These are phyloP conservation scores for Hybognathus amarus DNA, from an alignment of 2,797 vertebrate genomes.

Conservation along the genomic window DNA sequence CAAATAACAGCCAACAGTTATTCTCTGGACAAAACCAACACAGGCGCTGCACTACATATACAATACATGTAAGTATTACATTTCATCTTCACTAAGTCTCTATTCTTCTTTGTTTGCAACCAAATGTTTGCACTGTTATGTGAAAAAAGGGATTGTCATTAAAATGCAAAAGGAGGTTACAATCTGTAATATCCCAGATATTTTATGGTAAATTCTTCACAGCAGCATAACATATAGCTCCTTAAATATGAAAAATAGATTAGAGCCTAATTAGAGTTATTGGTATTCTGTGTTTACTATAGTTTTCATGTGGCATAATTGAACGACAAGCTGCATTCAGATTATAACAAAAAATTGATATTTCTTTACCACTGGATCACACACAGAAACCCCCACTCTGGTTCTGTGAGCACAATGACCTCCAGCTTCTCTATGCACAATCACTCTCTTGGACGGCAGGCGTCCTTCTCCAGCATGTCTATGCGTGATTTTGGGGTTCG, in stretches of 20 bases:
- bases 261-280: not conserved
- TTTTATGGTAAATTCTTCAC: not conserved
- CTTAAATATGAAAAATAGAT: not conserved
- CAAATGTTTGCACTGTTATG: not conserved
- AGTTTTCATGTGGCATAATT: not conserved
- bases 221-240: not conserved
- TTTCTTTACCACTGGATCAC: not conserved
- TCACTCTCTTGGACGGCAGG: constrained; percentile 73
- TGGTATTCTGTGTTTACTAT: not conserved
- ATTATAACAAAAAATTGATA: not conserved
- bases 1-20: constrained; percentile 54
- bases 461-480: constrained; percentile 75
- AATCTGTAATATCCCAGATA: not conserved
- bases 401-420: constrained; percentile 70
- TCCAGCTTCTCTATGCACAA: constrained; percentile 73
- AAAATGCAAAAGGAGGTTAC: not conserved
- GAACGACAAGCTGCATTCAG: not conserved
- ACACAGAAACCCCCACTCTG: constrained; percentile 7
- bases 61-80: constrained; percentile 64
- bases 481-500: constrained; percentile 71
- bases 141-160: not conserved
- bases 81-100: not conserved
- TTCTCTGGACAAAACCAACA: constrained; percentile 48
- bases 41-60: constrained; percentile 38
- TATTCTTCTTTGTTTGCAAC: not conserved